Conservation (phyloP, 2,113 vertebrate species). For the Crotalus horridus region DNA sequence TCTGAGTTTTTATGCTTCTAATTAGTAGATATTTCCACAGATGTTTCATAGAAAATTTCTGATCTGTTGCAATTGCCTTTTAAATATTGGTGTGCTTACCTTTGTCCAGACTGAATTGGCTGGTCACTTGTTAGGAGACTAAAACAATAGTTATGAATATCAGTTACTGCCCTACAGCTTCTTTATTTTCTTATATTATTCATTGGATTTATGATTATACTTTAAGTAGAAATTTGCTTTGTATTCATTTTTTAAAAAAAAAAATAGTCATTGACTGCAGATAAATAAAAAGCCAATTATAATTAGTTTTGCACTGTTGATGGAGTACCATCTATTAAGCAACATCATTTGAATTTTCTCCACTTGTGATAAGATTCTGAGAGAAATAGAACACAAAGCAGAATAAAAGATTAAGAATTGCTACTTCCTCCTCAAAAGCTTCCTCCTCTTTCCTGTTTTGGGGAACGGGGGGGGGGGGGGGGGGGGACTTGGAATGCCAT, state of each 20-base stretch:
- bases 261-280: not conserved
- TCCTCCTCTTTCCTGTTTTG: not conserved
- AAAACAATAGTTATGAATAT: not conserved
- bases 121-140: not conserved
- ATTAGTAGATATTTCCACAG: not conserved
- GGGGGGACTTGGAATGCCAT: not conserved
- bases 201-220: not conserved
- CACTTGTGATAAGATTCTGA: not conserved
- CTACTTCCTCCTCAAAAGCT: not conserved
- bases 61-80: not conserved
- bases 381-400: not conserved
- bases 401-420: not conserved
- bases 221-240: not conserved
- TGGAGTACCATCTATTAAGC: not conserved
- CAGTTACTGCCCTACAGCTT: not conserved
- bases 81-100: not conserved
- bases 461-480: not conserved
- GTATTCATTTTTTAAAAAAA: not conserved
- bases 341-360: not conserved
- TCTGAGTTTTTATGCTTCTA: not conserved
- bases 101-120: not conserved
- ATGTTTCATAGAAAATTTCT: not conserved
- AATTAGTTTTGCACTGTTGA: not conserved
- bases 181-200: not conserved
- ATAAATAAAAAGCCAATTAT: not conserved